Base-by-base conservation (phyloP, 2,888 invertebrate genomes). In the Anoplius nigerrimus region DNA sequence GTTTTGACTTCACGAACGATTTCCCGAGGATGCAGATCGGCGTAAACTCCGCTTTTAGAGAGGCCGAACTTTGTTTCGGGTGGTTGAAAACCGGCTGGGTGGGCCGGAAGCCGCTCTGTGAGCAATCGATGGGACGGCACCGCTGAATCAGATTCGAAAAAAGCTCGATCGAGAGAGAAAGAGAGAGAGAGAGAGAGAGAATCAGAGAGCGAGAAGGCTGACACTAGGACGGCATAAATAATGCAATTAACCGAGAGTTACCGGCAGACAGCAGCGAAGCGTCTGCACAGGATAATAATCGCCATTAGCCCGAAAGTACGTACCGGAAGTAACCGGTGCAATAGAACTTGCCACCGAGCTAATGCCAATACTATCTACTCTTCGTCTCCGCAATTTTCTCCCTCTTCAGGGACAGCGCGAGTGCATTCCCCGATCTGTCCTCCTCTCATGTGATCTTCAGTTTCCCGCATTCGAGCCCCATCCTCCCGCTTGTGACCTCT, bases 281-380 rank as follows among this genome's bases (percentile, higher is more conserved):
- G 59, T 80, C 78, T 82, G 73, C 75, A 74, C 71, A 74, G 78
- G 82, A 78, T 81, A 81, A 83, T 83, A 83, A 83, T 83, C 83
- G 83, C 81, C 84, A 83, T 83, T 83, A 84, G 83, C 73, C 71
- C 75, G 80, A 76, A 83, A 84, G 83, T 83, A 83, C 83, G 83
- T 81, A 82, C 78, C 78, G 82, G 80, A 84, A 83, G 82, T 80
- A 83, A 82, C 74, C 78, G 72, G 70, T 73, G 74, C 67, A 71
- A 82, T 81, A 76, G 80, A 72, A 71, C 62, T 66, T n/a, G n/a
- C 69, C 59, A 65, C 66, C 77, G 63, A 72, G n/a, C n/a, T n/a
- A n/a, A n/a, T n/a, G n/a, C n/a, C n/a, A n/a, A n/a, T n/a, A 66
- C 24, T 61, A 58, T 55, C 66, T 21, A 0, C 21, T n/a, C 52